Percentiles rank a stretch among this genome's conserved stretches.
phyloP scores from a whole-genome alignment of 2,113 vertebrate species.

The Clarias gariepinus region DNA sequence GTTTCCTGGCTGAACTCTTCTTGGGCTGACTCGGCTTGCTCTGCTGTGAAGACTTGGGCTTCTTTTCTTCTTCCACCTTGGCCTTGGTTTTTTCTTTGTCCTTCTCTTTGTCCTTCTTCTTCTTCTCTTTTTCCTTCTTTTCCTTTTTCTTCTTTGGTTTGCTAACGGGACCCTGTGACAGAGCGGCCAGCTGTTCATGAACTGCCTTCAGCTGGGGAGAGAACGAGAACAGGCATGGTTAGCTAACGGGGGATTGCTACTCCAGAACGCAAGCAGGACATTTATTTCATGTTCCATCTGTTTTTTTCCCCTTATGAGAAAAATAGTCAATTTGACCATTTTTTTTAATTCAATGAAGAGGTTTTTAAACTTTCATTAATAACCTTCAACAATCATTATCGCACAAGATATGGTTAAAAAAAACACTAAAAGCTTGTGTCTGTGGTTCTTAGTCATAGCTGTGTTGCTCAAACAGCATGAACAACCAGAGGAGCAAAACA shows the following conservation, averaged over 20 bases:
- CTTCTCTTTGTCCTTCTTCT: constrained; percentile 82
- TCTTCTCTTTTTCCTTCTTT: constrained; percentile 90
- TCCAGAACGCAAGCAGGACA: constrained; percentile 19
- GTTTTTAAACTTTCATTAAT: background rate
- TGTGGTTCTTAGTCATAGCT: too few species aligned
- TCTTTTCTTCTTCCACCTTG: constrained; percentile 88
- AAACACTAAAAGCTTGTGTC: too few species aligned
- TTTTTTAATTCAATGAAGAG: background rate
- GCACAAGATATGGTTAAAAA: background rate
- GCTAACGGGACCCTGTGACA: constrained; percentile 95
- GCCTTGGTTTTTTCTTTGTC: constrained; percentile 80
- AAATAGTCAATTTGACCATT: background rate
- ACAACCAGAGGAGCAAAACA: background rate
- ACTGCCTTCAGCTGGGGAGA: constrained; percentile 90
- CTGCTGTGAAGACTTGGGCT: constrained; percentile 78
- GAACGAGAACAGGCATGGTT: constrained; percentile 28
- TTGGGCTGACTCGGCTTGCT: constrained; percentile 82
- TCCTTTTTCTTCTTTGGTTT: constrained; percentile 99
- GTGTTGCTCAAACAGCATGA: background rate
- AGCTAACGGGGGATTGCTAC: constrained; percentile 28
- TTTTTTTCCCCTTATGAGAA: background rate
- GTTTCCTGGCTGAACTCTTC: constrained; percentile 86
- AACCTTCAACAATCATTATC: background rate
- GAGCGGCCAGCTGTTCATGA: constrained; percentile 95
- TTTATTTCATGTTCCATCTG: background rate